phyloP scores from a whole-genome alignment of 2,888 invertebrate genomes.

The Punctoribates punctum region DNA sequence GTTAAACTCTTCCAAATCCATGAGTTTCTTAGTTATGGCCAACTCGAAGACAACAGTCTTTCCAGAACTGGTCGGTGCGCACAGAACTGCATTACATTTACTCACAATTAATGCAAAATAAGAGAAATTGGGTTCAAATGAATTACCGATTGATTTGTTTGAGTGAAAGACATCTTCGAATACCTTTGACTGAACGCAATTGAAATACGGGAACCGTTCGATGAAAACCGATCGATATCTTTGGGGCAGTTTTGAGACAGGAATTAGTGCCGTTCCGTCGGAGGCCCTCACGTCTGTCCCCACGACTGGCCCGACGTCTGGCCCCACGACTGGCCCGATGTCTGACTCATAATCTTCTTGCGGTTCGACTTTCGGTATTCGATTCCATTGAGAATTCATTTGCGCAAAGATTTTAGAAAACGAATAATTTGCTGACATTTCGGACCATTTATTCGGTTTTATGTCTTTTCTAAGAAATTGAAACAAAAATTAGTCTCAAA shows the following conservation, averaged over 20 bases:
- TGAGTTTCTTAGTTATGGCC: slow-evolving; percentile 66
- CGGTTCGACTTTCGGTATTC: background rate
- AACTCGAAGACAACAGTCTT: slow-evolving; percentile 79
- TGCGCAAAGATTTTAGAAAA: background rate
- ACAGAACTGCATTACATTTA: slow-evolving; percentile 58
- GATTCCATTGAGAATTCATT: background rate
- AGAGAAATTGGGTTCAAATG: background rate
- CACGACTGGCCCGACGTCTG: no score
- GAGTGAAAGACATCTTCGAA: slow-evolving; percentile 61
- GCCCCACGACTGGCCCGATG: no score
- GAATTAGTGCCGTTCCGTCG: background rate
- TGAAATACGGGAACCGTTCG: slow-evolving; percentile 63
- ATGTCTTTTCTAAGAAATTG: no score
- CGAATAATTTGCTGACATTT: background rate
- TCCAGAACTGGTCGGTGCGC: slow-evolving; percentile 77
- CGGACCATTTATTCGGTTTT: no score
- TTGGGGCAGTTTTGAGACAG: slow-evolving; percentile 42
- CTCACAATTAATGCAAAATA: background rate
- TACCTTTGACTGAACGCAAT: slow-evolving; percentile 67
- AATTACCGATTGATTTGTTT: slow-evolving; percentile 62
- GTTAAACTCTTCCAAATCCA: slow-evolving; percentile 57
- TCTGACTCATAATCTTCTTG: no score
- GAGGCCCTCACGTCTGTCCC: background rate
- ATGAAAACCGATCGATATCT: slow-evolving; percentile 60
- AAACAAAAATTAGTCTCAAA: no score